These are phyloP conservation scores for Vipera latastei DNA, from an alignment of 2,797 vertebrate species.

Conservation along the genomic window DNA sequence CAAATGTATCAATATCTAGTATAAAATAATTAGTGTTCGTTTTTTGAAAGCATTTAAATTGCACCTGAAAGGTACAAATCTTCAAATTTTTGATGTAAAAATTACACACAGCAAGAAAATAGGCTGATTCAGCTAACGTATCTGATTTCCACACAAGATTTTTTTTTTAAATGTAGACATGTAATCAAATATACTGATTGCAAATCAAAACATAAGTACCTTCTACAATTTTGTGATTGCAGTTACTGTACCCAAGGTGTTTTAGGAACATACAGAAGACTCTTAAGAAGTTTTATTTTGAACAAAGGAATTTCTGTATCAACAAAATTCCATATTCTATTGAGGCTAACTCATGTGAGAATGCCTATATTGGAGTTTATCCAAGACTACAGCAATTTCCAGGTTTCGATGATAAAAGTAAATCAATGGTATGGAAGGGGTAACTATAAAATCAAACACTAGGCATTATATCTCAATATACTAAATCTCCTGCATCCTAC, in stretches of 20 bases:
- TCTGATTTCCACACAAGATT: neutral
- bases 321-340: slow-evolving; percentile 80
- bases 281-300: slow-evolving; percentile 41
- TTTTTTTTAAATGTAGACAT: neutral
- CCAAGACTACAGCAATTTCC: neutral
- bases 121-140: neutral
- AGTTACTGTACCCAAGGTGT: slow-evolving; percentile 64
- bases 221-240: slow-evolving; percentile 73
- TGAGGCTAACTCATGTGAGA: slow-evolving; percentile 76
- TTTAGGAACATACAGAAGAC: slow-evolving; percentile 74
- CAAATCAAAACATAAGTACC: slow-evolving; percentile 36
- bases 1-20: neutral
- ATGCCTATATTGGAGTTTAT: slow-evolving; percentile 67
- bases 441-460: neutral
- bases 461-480: neutral
- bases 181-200: neutral
- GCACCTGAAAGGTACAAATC: neutral
- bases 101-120: neutral
- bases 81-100: neutral
- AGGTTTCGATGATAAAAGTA: neutral
- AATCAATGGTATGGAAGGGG: neutral
- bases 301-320: slow-evolving; percentile 63
- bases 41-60: neutral
- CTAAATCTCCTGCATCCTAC: neutral
- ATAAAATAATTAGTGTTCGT: neutral